Evolutionary conservation across 2,113 vertebrate species (phyloP), one percentile per base, ranked within the genome.

Genomic region (Oryzias melastigma): DNA sequence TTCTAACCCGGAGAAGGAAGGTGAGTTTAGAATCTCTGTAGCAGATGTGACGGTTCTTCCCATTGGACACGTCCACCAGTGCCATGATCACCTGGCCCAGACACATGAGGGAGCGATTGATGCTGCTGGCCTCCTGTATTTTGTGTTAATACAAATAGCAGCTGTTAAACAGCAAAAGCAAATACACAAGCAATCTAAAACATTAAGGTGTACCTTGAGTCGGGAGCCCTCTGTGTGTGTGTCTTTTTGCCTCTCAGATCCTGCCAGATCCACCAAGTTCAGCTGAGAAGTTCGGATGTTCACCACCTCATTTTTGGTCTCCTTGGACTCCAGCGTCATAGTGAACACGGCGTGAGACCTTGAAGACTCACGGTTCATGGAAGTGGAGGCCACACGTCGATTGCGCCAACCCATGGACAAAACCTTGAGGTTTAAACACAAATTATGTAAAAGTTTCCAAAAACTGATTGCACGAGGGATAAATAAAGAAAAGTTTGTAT

Each of bases 11-110:
- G 0, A 98, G 87, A 29, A 98, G 74, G 84, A 99, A 98, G 35
- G 97, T 99, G 14, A 99, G 95, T 77, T 95, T 99, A 56, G 97
- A 99, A 63, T 99, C 95, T 68, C 97, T 89, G 88, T 98, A 99
- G 78, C 95, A 96, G 60, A 99, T 65, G 18, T 98, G 95, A 1
- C 96, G 92, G 75, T 93, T 95, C 72, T 93, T 98, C 16, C 96
- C 96, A 75, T 96, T 96, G 7, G 94, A 92, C 62, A 99, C 91
- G 2, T 98, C 97, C 19, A 97, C 94, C 63, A 99, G 93, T 0
- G 96, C 95, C 64, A 95, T 97, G 47, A 98, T 99, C 49, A 98
- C 97, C 75, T 96, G 94, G 65, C 95, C 95, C 56, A 98, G 87
- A 81, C 96, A 98, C 86, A 96, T 98, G 22, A 99, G 69, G 0